phyloP scores from a whole-genome alignment of 2,113 vertebrate species.

The human (Homo sapiens) region GRCh38 chr7:43544001-43544500 shows the following conservation, averaged over 20 bases:
- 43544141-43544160: not conserved
- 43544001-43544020: not conserved
- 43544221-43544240: not conserved
- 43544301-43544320: not conserved
- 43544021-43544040: not conserved
- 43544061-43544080: not conserved
- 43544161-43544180: not conserved
- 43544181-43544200: not conserved
- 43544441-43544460: not conserved
- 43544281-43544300: not conserved
- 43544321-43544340: not conserved
- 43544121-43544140: not conserved
- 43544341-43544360: not conserved
- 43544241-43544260: not conserved
- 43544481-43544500: not conserved
- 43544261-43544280: not conserved
- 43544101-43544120: not conserved
- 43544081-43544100: not conserved
- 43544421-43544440: not conserved
- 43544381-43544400: not conserved
- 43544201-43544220: not conserved
- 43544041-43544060: not conserved
- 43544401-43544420: not conserved
- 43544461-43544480: not conserved
- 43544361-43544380: not conserved